A percentile compares a stretch with the other conserved stretches of the same genome.
phyloP scores from a whole-genome alignment of 2,888 invertebrate species.

The Holacanthella duospinosa region DNA sequence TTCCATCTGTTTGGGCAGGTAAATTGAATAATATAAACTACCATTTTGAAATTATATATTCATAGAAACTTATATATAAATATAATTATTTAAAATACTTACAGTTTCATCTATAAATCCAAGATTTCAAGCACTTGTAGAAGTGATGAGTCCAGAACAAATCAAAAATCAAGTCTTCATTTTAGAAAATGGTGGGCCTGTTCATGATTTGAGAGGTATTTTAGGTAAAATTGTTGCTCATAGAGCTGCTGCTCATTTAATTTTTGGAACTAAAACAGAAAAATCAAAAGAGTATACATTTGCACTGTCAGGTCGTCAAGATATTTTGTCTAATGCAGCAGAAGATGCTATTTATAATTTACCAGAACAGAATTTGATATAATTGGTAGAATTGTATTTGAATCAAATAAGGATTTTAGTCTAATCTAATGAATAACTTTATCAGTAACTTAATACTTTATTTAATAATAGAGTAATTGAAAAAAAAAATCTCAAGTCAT shows the following conservation, averaged over 20 bases:
- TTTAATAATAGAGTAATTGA: too few relatives aligned
- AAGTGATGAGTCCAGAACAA: slow-evolving; percentile 5
- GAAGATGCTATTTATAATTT: too few relatives aligned
- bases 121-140: background rate
- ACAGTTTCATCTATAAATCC: slow-evolving; percentile 7
- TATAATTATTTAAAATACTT: background rate
- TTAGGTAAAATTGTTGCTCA: slow-evolving; percentile 7
- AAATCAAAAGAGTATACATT: background rate
- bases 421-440: too few relatives aligned
- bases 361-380: too few relatives aligned
- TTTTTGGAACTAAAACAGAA: background rate
- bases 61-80: background rate
- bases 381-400: too few relatives aligned
- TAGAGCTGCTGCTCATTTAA: slow-evolving; percentile 3
- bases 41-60: background rate
- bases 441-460: too few relatives aligned
- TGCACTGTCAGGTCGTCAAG: slow-evolving; percentile 5
- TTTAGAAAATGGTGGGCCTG: slow-evolving; percentile 3
- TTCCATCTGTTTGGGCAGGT: slow-evolving; percentile 10
- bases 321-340: slow-evolving; percentile 1
- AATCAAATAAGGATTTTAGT: too few relatives aligned
- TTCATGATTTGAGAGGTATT: background rate
- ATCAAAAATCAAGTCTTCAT: background rate
- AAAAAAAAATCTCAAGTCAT: too few relatives aligned
- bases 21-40: too few relatives aligned